Percentiles rank a stretch among this genome's conserved stretches.
Conservation (phyloP, 2,888 invertebrate genomes). For the Aethes cnicana region DNA sequence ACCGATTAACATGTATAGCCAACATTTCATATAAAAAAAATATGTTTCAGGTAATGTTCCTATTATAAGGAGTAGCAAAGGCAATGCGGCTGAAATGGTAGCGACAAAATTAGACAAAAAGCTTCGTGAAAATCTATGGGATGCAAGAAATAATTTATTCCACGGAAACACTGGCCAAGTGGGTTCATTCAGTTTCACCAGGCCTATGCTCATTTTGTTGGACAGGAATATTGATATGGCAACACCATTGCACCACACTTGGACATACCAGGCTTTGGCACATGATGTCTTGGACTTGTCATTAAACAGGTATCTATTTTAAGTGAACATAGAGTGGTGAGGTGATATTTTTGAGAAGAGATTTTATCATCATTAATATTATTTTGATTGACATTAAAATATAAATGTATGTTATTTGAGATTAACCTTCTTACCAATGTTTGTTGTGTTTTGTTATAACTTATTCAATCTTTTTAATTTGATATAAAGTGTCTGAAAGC, state of each 20-base stretch:
- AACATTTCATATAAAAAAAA: slow-evolving; percentile 11
- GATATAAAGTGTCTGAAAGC: too few species aligned
- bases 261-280: slow-evolving; percentile 99
- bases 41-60: slow-evolving; percentile 87
- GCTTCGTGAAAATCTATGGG: slow-evolving; percentile 96
- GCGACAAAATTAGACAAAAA: slow-evolving; percentile 98
- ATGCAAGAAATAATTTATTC: slow-evolving; percentile 97
- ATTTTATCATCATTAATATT: too few species aligned
- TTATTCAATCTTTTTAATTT: too few species aligned
- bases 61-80: slow-evolving; percentile 95
- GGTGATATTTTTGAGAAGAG: too few species aligned
- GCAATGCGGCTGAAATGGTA: slow-evolving; percentile 99
- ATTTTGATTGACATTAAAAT: too few species aligned
- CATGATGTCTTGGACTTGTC: slow-evolving; percentile 97
- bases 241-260: slow-evolving; percentile 98
- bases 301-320: slow-evolving; percentile 86
- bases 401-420: too few species aligned
- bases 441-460: too few species aligned
- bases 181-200: slow-evolving; percentile 92
- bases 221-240: slow-evolving; percentile 98
- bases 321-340: too few species aligned
- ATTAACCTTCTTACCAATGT: too few species aligned
- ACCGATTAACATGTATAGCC: neutral
- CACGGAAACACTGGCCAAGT: slow-evolving; percentile 90
- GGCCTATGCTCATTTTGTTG: slow-evolving; percentile 94